Evolutionary conservation across 2,888 invertebrate genomes (phyloP), one percentile per base, ranked within the genome.

Genomic region (Sclerodermus sp.): DNA sequence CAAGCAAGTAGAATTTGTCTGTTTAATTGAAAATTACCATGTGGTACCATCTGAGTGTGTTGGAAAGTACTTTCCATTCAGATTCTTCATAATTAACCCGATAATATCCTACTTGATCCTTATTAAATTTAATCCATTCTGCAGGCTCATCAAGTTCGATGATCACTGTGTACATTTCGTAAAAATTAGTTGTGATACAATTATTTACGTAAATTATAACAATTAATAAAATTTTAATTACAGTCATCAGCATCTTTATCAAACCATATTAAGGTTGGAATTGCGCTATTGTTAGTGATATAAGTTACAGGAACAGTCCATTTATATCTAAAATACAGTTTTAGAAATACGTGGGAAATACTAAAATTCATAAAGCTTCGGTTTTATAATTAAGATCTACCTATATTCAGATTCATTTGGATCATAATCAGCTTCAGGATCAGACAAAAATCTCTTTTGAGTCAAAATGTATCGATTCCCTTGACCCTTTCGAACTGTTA

Each of bases 291-390:
- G 56, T 82, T 82, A 0, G 88, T 89, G 42, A 83, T 83, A 68
- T 88, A 91, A 0, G 89, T 89, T 12, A 96, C 81, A 0, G 94
- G 93, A 49, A 96, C 84, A 53, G 86, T 89, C 95, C 95, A 96
- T 45, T 85, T 87, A 70, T 93, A 92, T 32, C 89, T 90, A 66
- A 18, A 81, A 80, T 51, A 23, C 3, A 23, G 8, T 5, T 23
- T 23, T 23, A n/a, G n/a, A n/a, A n/a, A n/a, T 23, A 34, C 34
- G 34, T 34, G 4, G n/a, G n/a, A 23, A 23, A 23, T 23, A 6
- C 39, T 14, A 4, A 14, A 10, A 15, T 14, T 39, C 8, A 15
- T 6, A n/a, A n/a, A n/a, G n/a, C n/a, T n/a, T n/a, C n/a, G n/a
- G n/a, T n/a, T n/a, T n/a, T n/a, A n/a, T n/a, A n/a, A n/a, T n/a